Percentiles rank a stretch among this genome's conserved stretches.
phyloP scores from a whole-genome alignment of 2,888 invertebrate species.

The Megalurothrips usitatus region DNA sequence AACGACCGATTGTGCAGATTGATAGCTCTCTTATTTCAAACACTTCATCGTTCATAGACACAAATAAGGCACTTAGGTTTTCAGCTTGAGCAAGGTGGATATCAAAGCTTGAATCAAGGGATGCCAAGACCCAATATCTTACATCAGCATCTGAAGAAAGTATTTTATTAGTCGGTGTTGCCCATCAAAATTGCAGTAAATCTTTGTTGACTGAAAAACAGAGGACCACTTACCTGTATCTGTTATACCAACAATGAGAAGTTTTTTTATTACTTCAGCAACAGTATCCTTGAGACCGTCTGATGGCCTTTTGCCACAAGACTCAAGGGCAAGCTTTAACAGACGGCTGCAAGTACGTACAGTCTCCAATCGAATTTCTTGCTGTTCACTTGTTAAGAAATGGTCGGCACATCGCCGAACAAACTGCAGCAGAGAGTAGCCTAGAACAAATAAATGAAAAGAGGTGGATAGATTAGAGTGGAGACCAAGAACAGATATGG shows the following conservation, averaged over 20 bases:
- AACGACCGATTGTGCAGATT: constrained; percentile 85
- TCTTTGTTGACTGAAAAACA: neutral
- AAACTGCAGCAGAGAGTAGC: constrained; percentile 85
- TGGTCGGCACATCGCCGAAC: constrained; percentile 88
- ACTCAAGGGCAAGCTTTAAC: constrained; percentile 72
- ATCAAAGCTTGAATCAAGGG: constrained; percentile 87
- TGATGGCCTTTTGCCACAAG: constrained; percentile 59
- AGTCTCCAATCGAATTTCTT: constrained; percentile 88
- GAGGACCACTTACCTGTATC: constrained; percentile 59
- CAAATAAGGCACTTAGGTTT: constrained; percentile 85
- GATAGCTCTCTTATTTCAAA: constrained; percentile 93
- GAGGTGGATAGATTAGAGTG: neutral
- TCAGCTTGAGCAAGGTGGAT: constrained; percentile 94
- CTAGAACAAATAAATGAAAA: constrained; percentile 40
- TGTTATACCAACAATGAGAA: constrained; percentile 89
- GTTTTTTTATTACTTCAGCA: constrained; percentile 83
- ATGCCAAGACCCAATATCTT: constrained; percentile 85
- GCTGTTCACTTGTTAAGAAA: constrained; percentile 84
- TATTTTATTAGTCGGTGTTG: neutral
- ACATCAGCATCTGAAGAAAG: constrained; percentile 73
- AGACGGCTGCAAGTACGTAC: constrained; percentile 90
- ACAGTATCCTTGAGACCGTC: constrained; percentile 84
- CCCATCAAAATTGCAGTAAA: constrained; percentile 31
- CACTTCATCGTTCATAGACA: constrained; percentile 94
- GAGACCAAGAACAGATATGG: neutral